Conservation (phyloP, 2,113 vertebrate genomes). For the Daboia siamensis region DNA sequence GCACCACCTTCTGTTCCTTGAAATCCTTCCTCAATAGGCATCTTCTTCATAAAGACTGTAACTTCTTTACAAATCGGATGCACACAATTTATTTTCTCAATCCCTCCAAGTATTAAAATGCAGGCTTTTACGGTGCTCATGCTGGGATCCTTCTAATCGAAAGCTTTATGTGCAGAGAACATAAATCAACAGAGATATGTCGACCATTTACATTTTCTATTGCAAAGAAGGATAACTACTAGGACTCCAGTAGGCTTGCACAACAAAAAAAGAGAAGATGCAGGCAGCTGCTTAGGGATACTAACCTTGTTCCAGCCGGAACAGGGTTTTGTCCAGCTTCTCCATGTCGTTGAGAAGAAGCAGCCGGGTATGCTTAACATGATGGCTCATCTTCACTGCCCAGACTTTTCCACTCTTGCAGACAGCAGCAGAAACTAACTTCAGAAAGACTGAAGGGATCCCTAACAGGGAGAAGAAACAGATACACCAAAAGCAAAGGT, state of each 20-base stretch:
- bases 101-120: neutral
- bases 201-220: neutral
- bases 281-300: neutral
- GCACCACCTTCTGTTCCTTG: neutral
- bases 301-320: conserved; percentile 86
- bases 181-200: neutral
- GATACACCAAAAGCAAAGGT: conserved; percentile 24
- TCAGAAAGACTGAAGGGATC: conserved; percentile 18
- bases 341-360: conserved; percentile 84
- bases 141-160: neutral
- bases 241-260: neutral
- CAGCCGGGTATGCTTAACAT: conserved; percentile 73
- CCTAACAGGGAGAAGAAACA: conserved; percentile 57
- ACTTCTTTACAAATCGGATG: neutral
- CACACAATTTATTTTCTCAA: neutral
- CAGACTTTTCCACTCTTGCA: conserved; percentile 54
- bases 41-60: neutral
- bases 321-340: conserved; percentile 82
- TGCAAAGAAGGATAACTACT: neutral
- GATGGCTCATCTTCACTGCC: conserved; percentile 66
- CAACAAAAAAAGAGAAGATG: neutral
- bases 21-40: neutral
- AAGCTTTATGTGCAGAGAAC: neutral
- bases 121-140: neutral
- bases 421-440: conserved; percentile 44